phyloP scores from a whole-genome alignment of 2,113 vertebrate genomes.

The Thamnaconus septentrionalis region DNA sequence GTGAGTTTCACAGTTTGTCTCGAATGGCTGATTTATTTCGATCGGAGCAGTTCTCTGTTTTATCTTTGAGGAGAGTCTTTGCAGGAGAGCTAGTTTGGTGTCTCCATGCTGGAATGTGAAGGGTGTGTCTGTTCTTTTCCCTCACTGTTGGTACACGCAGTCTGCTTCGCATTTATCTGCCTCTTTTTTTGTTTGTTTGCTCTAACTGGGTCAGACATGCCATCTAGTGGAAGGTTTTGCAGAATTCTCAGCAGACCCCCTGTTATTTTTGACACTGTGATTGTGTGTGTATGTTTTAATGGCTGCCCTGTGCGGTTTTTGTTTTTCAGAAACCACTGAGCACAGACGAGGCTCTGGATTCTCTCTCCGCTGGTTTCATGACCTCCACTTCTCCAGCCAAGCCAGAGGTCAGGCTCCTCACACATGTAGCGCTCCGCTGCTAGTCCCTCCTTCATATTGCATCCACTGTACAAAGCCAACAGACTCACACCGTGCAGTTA shows the following conservation, averaged over 20 bases:
- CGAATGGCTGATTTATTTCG: neutral
- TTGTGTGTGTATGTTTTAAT: slow-evolving; percentile 2
- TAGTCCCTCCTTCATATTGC: neutral
- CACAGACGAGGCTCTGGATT: slow-evolving; percentile 69
- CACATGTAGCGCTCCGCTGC: slow-evolving; percentile 15
- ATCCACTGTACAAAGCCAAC: neutral
- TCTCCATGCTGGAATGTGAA: slow-evolving; percentile 43
- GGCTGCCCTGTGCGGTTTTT: slow-evolving; percentile 2
- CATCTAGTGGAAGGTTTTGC: slow-evolving; percentile 60
- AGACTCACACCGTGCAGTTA: neutral
- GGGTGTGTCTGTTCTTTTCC: slow-evolving; percentile 73
- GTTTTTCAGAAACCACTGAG: slow-evolving; percentile 67
- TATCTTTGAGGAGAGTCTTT: neutral
- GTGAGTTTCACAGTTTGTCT: slow-evolving; percentile 7
- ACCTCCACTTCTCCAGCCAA: slow-evolving; percentile 42
- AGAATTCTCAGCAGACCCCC: neutral
- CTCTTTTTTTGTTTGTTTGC: slow-evolving; percentile 17
- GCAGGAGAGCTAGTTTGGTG: neutral
- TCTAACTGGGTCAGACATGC: slow-evolving; percentile 20
- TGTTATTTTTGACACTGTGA: neutral
- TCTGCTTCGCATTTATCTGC: slow-evolving; percentile 47
- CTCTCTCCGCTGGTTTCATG: slow-evolving; percentile 67
- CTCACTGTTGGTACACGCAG: slow-evolving; percentile 27
- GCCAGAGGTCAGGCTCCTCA: slow-evolving; percentile 53
- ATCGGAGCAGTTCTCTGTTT: neutral